A percentile compares a stretch with the other conserved stretches of the same genome.
Evolutionary conservation across 2,888 invertebrate genomes (phyloP).

Genomic region (Laothoe populi): DNA sequence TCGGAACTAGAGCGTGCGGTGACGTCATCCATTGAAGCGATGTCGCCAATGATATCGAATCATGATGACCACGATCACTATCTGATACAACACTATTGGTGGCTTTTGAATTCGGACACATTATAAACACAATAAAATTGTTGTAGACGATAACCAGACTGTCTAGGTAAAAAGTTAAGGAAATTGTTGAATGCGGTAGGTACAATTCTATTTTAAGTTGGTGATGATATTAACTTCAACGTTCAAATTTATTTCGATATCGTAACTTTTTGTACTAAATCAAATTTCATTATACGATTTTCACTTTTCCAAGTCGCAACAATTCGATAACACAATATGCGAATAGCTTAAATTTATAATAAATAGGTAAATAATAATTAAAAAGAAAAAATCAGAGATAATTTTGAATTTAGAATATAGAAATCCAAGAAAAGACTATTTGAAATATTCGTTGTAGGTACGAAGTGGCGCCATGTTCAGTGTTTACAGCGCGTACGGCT

Average conservation of each 20-base stretch:
- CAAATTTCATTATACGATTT: too few relatives aligned
- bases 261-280: too few relatives aligned
- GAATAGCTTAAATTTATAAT: too few relatives aligned
- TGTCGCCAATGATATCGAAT: conserved; percentile 26
- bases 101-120: conserved; percentile 11
- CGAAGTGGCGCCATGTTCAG: conserved; percentile 52
- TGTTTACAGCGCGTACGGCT: conserved; percentile 61
- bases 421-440: background rate
- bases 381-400: background rate
- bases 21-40: conserved; percentile 56
- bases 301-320: too few relatives aligned
- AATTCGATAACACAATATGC: too few relatives aligned
- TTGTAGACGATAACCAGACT: conserved; percentile 6
- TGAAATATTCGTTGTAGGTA: conserved; percentile 29
- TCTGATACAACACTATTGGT: background rate
- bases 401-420: background rate
- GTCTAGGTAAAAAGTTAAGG: conserved; percentile 28
- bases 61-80: conserved; percentile 10
- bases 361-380: too few relatives aligned
- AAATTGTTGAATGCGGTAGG: background rate
- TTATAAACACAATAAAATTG: background rate
- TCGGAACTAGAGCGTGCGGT: conserved; percentile 71
- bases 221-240: background rate
- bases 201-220: background rate
- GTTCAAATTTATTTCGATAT: too few relatives aligned